A percentile compares a stretch with the other conserved stretches of the same genome.
phyloP scores from a whole-genome alignment of 2,797 vertebrate genomes.

The Sebastes hopkinsi region DNA sequence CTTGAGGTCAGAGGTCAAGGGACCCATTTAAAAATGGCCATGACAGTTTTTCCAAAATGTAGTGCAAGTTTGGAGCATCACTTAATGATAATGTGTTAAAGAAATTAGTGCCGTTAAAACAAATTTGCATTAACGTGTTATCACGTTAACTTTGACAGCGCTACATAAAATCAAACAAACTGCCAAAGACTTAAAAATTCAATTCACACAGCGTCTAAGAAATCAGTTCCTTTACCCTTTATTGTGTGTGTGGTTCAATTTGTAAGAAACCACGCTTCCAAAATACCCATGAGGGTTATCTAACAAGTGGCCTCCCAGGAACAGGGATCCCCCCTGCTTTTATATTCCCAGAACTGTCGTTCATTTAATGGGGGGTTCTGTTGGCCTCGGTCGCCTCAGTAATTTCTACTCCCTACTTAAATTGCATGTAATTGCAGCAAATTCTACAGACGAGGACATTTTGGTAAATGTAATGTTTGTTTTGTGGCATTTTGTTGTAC shows the following conservation, averaged over 20 bases:
- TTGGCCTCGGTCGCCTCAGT: constrained; percentile 25
- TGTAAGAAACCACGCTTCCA: not conserved
- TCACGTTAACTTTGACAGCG: no score
- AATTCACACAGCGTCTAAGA: not conserved
- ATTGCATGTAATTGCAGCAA: constrained; percentile 60
- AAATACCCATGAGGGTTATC: constrained; percentile 11
- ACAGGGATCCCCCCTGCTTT: constrained; percentile 14
- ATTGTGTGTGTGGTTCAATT: not conserved
- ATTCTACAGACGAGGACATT: constrained; percentile 25
- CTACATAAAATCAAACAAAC: not conserved
- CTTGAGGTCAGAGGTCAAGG: no score
- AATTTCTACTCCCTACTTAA: constrained; percentile 47
- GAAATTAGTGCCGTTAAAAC: no score
- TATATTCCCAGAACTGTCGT: constrained; percentile 32
- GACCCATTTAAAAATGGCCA: no score
- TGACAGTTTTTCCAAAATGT: no score
- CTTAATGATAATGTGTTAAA: no score
- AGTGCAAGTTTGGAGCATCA: no score
- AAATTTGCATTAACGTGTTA: no score
- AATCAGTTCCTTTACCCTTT: not conserved
- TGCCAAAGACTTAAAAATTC: not conserved
- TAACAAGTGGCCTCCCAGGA: constrained; percentile 21
- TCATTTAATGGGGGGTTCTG: constrained; percentile 40
- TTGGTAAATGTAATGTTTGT: constrained; percentile 54
- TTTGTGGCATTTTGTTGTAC: constrained; percentile 61